Base-by-base conservation (phyloP, 2,113 vertebrate genomes). In the Lucifuga dentata region DNA sequence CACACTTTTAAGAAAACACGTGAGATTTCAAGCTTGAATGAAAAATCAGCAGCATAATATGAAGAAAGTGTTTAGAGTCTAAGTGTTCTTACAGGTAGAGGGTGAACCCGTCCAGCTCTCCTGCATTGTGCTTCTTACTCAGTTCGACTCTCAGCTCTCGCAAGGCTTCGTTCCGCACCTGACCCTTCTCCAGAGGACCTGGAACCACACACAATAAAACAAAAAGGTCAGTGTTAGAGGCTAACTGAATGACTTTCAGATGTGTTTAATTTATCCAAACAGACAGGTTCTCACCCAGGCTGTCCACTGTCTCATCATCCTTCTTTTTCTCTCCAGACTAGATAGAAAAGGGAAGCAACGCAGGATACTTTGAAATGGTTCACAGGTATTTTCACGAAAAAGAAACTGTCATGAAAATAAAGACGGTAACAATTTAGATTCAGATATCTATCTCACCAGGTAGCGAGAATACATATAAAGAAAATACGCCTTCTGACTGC, bases 281-380 rank as follows among this genome's bases (percentile, higher is more conserved):
- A 48, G 8, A 35, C 4, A 41, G 13, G 13, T 44, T 17, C 95
- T 94, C 90, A 99, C 98, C 98, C 69, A 99, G 89, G 80, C 96
- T 99, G 91, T 99, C 98, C 17, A 99, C 96, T 1, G 97, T 98
- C 85, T 99, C 98, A 58, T 99, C 97, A 38, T 99, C 98, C 46
- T 99, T 99, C 90, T 98, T 99, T 87, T 99, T 99, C 84, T 99
- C 98, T 9, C 97, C 97, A 5, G 98, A 99, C 98, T 99, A 70
- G 36, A 68, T 81, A 89, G 57, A 88, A 76, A 63, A n/a, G n/a
- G 10, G 58, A 10, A 29, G 45, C 69, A 43, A 68, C 0, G n/a
- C 17, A 9, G 32, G 21, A 15, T 9, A 60, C 13, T 20, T 44
- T 32, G 0, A 32, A 44, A 51, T 11, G 8, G 13, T 36, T 66